Conservation (phyloP, 2,888 invertebrate genomes). For the Cybosia mesomella region DNA sequence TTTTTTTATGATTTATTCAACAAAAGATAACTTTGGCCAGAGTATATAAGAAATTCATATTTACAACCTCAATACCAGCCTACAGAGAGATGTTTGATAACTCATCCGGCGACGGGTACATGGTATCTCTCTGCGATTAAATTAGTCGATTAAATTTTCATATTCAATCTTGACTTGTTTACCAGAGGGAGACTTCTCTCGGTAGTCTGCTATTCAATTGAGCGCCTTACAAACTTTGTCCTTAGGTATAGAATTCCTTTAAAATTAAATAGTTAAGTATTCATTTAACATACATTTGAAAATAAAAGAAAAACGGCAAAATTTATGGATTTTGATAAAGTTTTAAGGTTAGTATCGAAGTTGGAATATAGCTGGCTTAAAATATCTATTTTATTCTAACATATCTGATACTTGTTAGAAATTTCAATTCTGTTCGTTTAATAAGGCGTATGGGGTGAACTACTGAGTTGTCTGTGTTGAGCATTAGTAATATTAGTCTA, state of each 20-base stretch:
- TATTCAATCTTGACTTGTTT: slow-evolving; percentile 92
- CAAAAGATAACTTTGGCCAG: not conserved
- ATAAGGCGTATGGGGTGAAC: too few relatives aligned
- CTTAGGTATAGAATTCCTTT: slow-evolving; percentile 40
- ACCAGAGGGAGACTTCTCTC: slow-evolving; percentile 83
- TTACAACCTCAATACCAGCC: slow-evolving; percentile 45
- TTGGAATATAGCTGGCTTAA: not conserved
- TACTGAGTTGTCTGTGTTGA: too few relatives aligned
- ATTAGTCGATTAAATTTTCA: slow-evolving; percentile 93
- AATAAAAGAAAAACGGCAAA: slow-evolving; percentile 58
- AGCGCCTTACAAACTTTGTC: slow-evolving; percentile 29
- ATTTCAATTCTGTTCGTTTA: too few relatives aligned
- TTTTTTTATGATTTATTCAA: not conserved
- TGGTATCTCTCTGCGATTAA: slow-evolving; percentile 87
- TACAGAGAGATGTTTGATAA: slow-evolving; percentile 63
- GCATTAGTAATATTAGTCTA: too few relatives aligned
- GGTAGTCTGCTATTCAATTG: slow-evolving; percentile 48
- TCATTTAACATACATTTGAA: slow-evolving; percentile 60
- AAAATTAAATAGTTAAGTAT: slow-evolving; percentile 55
- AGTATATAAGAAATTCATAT: slow-evolving; percentile 51
- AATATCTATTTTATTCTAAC: not conserved
- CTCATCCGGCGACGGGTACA: slow-evolving; percentile 61
- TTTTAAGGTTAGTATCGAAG: slow-evolving; percentile 17
- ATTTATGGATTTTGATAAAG: slow-evolving; percentile 52
- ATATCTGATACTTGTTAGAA: not conserved